phyloP scores from a whole-genome alignment of 2,888 invertebrate species.

The Ditula angustiorana region DNA sequence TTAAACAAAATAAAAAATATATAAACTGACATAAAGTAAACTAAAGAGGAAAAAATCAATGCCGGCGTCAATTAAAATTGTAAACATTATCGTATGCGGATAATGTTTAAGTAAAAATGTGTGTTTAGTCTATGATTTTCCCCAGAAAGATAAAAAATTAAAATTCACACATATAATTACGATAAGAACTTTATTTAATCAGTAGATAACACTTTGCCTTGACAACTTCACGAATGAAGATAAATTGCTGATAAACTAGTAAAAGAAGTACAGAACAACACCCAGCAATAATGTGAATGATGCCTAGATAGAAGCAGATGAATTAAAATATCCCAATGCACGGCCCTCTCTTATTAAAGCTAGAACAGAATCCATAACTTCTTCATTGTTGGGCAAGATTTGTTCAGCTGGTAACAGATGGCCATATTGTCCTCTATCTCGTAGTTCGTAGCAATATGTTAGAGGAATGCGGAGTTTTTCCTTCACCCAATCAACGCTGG shows the following conservation, averaged over 20 bases:
- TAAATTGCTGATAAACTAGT: constrained; percentile 48
- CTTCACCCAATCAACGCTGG: constrained; percentile 89
- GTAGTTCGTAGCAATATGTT: constrained; percentile 86
- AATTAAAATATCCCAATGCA: constrained; percentile 29
- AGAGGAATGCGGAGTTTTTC: constrained; percentile 84
- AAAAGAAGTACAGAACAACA: constrained; percentile 2
- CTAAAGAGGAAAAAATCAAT: too few species aligned
- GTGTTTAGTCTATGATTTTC: constrained; percentile 60
- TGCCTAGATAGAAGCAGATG: constrained; percentile 13
- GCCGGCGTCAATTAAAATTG: too few species aligned
- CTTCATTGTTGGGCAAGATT: constrained; percentile 84
- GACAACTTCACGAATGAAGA: neutral
- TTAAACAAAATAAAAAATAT: too few species aligned
- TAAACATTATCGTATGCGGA: too few species aligned
- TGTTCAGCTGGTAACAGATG: constrained; percentile 87
- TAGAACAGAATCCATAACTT: constrained; percentile 64
- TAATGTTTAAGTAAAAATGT: too few species aligned
- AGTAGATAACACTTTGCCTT: constrained; percentile 45
- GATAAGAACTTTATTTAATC: constrained; percentile 49
- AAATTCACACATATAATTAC: neutral
- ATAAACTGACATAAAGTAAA: too few species aligned
- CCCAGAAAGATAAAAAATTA: neutral
- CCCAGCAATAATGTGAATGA: constrained; percentile 22
- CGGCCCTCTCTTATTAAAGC: constrained; percentile 40
- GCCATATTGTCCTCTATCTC: constrained; percentile 86